phyloP scores from a whole-genome alignment of 2,888 invertebrate genomes.

The Agrilus mali region DNA sequence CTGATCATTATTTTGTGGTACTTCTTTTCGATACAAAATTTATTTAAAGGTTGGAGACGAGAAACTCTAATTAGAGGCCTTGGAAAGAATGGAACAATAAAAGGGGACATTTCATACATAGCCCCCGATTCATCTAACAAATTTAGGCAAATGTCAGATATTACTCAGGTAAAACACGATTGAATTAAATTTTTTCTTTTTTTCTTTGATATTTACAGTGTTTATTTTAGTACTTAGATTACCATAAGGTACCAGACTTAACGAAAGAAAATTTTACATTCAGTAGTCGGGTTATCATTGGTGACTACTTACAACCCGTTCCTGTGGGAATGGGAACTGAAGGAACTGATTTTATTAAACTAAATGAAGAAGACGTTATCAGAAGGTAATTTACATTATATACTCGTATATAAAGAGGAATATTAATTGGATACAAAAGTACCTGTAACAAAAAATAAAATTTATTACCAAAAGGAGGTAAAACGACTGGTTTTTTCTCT shows the following conservation, averaged over 20 bases:
- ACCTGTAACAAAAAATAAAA: too few relatives aligned
- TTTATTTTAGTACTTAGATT: slow-evolving; percentile 56
- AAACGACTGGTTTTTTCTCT: too few relatives aligned
- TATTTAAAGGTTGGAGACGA: slow-evolving; percentile 71
- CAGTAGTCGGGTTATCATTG: slow-evolving; percentile 76
- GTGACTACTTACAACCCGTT: slow-evolving; percentile 78
- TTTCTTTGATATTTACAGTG: slow-evolving; percentile 1
- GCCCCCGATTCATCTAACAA: slow-evolving; percentile 49
- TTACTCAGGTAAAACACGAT: slow-evolving; percentile 42
- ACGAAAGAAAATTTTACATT: slow-evolving; percentile 85
- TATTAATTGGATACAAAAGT: background rate
- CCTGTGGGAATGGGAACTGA: slow-evolving; percentile 47
- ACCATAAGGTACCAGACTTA: slow-evolving; percentile 45
- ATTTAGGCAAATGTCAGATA: slow-evolving; percentile 50
- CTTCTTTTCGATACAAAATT: background rate
- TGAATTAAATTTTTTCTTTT: background rate
- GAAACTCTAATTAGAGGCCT: slow-evolving; percentile 82
- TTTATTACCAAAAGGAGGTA: too few relatives aligned
- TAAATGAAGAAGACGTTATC: slow-evolving; percentile 71
- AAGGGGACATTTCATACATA: slow-evolving; percentile 88
- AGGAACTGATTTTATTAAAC: slow-evolving; percentile 59
- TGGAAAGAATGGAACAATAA: slow-evolving; percentile 72
- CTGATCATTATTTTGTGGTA: background rate
- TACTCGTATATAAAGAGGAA: background rate
- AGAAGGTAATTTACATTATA: slow-evolving; percentile 40